Evolutionary conservation across 2,797 vertebrate genomes (phyloP).

Genomic region (Danio aesculapii): DNA sequence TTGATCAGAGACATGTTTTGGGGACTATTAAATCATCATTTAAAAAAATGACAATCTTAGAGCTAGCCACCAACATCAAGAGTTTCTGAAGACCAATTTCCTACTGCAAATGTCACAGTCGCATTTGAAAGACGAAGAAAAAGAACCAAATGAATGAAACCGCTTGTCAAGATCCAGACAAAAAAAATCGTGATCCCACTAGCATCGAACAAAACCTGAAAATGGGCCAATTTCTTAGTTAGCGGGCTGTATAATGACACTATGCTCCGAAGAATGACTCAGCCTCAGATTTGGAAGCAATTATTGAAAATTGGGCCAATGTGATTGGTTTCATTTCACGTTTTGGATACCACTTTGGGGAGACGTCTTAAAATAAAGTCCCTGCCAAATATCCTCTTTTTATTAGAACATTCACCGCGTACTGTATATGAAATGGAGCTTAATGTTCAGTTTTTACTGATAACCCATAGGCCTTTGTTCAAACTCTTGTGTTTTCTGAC

Average conservation of each 20-base stretch:
- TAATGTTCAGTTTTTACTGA: not conserved
- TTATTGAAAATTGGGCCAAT: slow-evolving; percentile 48
- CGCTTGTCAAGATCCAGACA: slow-evolving; percentile 28
- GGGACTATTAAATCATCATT: not conserved
- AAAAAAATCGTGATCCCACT: slow-evolving; percentile 21
- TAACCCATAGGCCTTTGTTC: not conserved
- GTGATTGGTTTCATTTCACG: slow-evolving; percentile 39
- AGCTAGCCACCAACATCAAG: not conserved
- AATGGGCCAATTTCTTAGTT: slow-evolving; percentile 41
- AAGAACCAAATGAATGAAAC: slow-evolving; percentile 13
- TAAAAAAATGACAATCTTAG: not conserved
- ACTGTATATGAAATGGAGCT: not conserved
- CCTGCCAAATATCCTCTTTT: slow-evolving; percentile 20
- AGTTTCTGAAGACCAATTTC: not conserved
- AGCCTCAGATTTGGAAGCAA: slow-evolving; percentile 41
- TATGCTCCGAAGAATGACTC: slow-evolving; percentile 48
- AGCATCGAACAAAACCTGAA: slow-evolving; percentile 29
- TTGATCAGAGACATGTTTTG: slow-evolving; percentile 12
- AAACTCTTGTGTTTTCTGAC: slow-evolving; percentile 9
- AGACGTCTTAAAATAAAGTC: slow-evolving; percentile 36
- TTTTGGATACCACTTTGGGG: slow-evolving; percentile 31
- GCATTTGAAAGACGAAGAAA: not conserved
- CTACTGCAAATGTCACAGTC: not conserved
- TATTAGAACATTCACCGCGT: not conserved
- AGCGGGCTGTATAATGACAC: slow-evolving; percentile 25